Evolutionary conservation across 1,140 invertebrate genomes (phyloP), one percentile per base, ranked within the genome.

Genomic region (Ptiloglossa arizonensis): DNA sequence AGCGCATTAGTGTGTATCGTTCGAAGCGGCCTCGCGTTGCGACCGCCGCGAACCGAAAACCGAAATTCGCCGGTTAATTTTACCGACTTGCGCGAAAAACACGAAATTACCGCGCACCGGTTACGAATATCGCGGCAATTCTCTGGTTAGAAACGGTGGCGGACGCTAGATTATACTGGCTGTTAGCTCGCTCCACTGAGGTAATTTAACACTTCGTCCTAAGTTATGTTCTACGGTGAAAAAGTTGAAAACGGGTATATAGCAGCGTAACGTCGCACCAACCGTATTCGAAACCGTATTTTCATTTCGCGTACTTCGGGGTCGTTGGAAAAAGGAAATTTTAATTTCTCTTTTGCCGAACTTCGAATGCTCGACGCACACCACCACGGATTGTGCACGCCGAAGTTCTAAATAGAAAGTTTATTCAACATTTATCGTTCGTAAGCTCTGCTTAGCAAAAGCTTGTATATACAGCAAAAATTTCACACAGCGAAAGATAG

Each of bases 141-240:
- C 50, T 75, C 74, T 81, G 60, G 17, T 27, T n/a, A 9, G 24
- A 1, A 48, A 52, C 24, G 2, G n/a, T 35, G 46, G 8, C 60
- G 19, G 54, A 60, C 19, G 11, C 52, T 59, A 72, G 48, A 80
- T 80, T 80, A 74, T 62, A n/a, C n/a, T 9, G 64, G 5, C 29
- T 67, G 77, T 73, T 67, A 32, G 32, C 22, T 29, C 24, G 48
- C 22, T 38, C 46, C 44, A 46, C 22, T 32, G 17, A 29, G 46
- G 52, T 74, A 75, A 74, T 80, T 68, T 74, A 67, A 75, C 78
- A 74, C 74, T 80, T 48, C 56, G 56, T 66, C 74, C 46, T 56
- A 63, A 81, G 73, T 80, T 80, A 80, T 74, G 69, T 11, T 32
- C 48, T 74, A 66, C 35, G 27, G 38, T 27, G 29, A 29, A 71